These are phyloP conservation scores for Acanthisitta chloris DNA, from an alignment of 2,113 vertebrate genomes.

Conservation along the genomic window DNA sequence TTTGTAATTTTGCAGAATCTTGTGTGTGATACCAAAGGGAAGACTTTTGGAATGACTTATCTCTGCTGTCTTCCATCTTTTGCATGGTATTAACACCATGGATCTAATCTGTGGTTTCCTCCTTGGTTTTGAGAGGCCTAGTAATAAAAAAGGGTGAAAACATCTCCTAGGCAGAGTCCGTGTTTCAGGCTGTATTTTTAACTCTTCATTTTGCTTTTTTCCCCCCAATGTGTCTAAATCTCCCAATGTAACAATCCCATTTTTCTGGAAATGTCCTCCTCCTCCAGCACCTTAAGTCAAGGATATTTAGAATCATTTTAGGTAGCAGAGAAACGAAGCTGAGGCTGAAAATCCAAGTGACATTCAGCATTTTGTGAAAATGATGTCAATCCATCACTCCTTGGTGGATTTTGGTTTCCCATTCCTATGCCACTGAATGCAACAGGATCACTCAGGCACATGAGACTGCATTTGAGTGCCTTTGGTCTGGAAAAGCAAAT, in stretches of 20 bases:
- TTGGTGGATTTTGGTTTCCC: not conserved
- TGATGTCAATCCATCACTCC: not conserved
- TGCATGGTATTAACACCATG: not conserved
- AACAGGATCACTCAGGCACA: fast-evolving
- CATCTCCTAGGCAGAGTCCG: not conserved
- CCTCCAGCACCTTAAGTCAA: not conserved
- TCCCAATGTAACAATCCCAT: not conserved
- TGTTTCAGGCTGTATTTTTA: not conserved
- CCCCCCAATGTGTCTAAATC: not conserved
- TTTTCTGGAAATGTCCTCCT: not conserved
- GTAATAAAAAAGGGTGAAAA: not conserved
- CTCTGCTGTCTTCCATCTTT: not conserved
- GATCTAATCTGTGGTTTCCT: too few relatives aligned
- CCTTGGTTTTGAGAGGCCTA: not conserved
- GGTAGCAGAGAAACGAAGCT: not conserved
- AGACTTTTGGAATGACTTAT: not conserved
- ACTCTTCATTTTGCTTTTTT: not conserved
- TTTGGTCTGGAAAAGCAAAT: not conserved
- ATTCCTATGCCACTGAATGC: fast-evolving
- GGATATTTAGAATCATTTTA: not conserved
- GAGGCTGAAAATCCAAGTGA: not conserved
- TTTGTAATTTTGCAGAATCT: not conserved
- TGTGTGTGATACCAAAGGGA: too few relatives aligned
- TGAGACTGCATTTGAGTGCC: not conserved
- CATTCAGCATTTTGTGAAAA: not conserved